Conservation (phyloP, 2,797 vertebrate species). For the Danio choprae region DNA sequence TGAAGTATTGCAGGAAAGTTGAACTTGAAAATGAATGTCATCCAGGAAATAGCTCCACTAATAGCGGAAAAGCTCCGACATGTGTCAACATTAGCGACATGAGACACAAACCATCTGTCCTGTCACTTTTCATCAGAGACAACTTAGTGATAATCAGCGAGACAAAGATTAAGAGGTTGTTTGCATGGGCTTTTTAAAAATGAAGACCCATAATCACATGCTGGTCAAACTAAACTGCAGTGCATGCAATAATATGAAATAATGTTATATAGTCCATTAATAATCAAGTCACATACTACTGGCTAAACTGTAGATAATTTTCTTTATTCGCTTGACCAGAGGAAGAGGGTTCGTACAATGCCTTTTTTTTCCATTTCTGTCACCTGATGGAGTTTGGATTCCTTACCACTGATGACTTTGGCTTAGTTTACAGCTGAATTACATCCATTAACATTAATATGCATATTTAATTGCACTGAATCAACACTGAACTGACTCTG, state of each 20-base stretch:
- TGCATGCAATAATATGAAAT: neutral
- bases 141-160: slow-evolving; percentile 6
- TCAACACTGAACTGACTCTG: too few relatives aligned
- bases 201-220: neutral
- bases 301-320: too few relatives aligned
- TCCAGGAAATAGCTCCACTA: slow-evolving; percentile 8
- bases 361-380: too few relatives aligned
- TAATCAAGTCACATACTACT: too few relatives aligned
- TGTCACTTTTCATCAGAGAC: neutral
- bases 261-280: neutral
- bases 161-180: neutral
- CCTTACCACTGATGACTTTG: too few relatives aligned
- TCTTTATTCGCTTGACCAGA: too few relatives aligned
- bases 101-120: slow-evolving; percentile 6
- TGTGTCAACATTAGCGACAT: neutral
- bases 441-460: too few relatives aligned
- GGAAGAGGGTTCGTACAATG: too few relatives aligned
- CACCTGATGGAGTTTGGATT: too few relatives aligned
- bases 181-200: neutral
- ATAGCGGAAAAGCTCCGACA: neutral
- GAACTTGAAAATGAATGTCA: neutral
- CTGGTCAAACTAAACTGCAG: neutral
- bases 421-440: too few relatives aligned
- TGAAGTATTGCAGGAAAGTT: neutral
- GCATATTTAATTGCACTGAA: too few relatives aligned